These are phyloP conservation scores for Holothuria glaberrima DNA, from an alignment of 35 echinoderm and acorn worm genomes.

Conservation along the genomic window DNA sequence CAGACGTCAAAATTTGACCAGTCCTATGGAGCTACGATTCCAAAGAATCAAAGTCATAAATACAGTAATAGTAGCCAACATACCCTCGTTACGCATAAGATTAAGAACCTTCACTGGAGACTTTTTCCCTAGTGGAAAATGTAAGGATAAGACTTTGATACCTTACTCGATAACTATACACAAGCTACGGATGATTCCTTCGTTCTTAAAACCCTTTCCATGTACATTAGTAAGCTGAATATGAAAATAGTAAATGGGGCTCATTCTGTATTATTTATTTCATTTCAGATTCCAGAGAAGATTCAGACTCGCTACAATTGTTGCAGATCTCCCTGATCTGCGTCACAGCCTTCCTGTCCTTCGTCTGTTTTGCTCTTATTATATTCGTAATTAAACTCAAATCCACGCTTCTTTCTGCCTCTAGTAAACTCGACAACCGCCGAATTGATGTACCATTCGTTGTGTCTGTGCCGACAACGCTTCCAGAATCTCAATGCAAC, in stretches of 20 bases:
- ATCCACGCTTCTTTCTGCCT: background rate
- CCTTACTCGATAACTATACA: too few relatives aligned
- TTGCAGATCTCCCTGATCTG: constrained; percentile 1
- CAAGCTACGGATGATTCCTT: too few relatives aligned
- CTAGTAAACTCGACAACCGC: background rate
- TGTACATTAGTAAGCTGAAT: too few relatives aligned
- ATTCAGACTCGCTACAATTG: background rate
- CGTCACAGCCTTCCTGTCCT: background rate
- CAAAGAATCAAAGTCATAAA: too few relatives aligned
- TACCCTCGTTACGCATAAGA: too few relatives aligned
- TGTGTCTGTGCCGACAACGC: background rate
- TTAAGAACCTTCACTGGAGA: too few relatives aligned
- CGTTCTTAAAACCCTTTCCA: too few relatives aligned
- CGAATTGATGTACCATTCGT: constrained; percentile 2
- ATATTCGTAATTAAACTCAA: background rate
- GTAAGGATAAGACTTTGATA: too few relatives aligned
- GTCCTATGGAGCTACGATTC: too few relatives aligned
- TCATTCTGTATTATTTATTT: background rate
- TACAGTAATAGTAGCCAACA: too few relatives aligned
- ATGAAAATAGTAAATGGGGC: background rate
- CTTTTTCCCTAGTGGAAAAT: too few relatives aligned
- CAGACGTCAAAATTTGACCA: too few relatives aligned
- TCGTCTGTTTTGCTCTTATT: constrained; percentile 7
- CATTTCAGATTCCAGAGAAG: background rate
- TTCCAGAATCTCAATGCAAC: background rate